Conservation (phyloP, 2,113 vertebrate genomes). For the Mixornis gularis region DNA sequence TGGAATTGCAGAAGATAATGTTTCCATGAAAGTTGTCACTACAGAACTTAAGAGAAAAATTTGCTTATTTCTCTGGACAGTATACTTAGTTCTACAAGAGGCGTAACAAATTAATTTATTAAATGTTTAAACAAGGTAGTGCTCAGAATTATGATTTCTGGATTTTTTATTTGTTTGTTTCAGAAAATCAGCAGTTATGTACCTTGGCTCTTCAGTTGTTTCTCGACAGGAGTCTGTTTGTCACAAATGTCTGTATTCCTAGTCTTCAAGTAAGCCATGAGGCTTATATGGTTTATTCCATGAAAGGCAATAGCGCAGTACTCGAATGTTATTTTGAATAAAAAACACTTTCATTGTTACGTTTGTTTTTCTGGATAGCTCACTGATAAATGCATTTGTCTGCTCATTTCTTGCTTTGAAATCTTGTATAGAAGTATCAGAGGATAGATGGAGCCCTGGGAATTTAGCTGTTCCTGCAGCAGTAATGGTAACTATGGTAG, state of each 20-base stretch:
- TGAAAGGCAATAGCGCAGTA: background rate
- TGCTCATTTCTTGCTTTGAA: background rate
- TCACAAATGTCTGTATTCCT: background rate
- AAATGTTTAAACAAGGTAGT: background rate
- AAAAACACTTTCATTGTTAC: background rate
- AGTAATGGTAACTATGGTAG: background rate
- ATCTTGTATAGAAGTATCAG: background rate
- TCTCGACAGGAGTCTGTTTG: background rate
- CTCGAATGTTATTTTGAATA: background rate
- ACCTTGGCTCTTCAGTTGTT: background rate
- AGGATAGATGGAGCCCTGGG: background rate
- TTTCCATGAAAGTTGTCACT: background rate
- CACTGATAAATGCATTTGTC: background rate
- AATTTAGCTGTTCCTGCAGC: background rate
- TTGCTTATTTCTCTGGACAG: background rate
- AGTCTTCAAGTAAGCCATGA: background rate
- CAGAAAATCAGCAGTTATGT: background rate
- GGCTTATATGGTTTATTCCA: background rate
- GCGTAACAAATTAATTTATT: background rate
- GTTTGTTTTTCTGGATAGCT: background rate
- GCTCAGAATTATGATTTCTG: background rate
- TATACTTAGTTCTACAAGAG: background rate
- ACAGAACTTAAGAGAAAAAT: background rate
- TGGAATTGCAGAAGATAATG: background rate
- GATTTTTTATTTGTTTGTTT: background rate